Evolutionary conservation across 2,113 vertebrate species (phyloP).

Genomic region (Calyptommatus sinebrachiatus): DNA sequence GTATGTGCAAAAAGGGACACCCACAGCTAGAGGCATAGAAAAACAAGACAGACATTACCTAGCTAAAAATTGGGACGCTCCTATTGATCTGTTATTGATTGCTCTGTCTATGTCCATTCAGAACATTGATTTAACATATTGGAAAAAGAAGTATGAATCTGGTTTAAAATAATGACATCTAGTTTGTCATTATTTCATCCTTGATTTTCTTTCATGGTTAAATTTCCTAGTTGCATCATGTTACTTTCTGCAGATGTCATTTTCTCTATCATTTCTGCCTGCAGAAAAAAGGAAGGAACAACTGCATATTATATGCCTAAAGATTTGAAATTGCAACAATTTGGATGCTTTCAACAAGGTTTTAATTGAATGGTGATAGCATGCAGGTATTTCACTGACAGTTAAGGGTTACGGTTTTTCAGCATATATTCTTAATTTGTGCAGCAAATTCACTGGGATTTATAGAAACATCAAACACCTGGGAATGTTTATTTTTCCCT

Average conservation of each 20-base stretch:
- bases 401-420: conserved; percentile 7
- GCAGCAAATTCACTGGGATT: conserved; percentile 21
- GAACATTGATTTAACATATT: neutral
- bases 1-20: too few relatives aligned
- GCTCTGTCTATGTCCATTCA: too few relatives aligned
- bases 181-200: neutral
- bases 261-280: conserved; percentile 16
- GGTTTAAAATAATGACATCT: neutral
- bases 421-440: conserved; percentile 23
- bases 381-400: conserved; percentile 21
- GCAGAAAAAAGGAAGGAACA: conserved; percentile 22
- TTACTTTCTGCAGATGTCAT: conserved; percentile 5
- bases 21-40: too few relatives aligned
- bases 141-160: neutral
- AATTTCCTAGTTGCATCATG: neutral
- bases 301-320: neutral
- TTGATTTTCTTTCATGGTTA: conserved; percentile 1
- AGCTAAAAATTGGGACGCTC: too few relatives aligned
- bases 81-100: too few relatives aligned
- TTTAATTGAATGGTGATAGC: conserved; percentile 18
- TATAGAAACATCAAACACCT: conserved; percentile 23
- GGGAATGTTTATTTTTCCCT: neutral
- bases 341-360: conserved; percentile 22
- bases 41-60: too few relatives aligned
- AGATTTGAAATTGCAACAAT: conserved; percentile 20